These are phyloP conservation scores for Philereme vetulata DNA, from an alignment of 2,888 invertebrate genomes.

Conservation along the genomic window DNA sequence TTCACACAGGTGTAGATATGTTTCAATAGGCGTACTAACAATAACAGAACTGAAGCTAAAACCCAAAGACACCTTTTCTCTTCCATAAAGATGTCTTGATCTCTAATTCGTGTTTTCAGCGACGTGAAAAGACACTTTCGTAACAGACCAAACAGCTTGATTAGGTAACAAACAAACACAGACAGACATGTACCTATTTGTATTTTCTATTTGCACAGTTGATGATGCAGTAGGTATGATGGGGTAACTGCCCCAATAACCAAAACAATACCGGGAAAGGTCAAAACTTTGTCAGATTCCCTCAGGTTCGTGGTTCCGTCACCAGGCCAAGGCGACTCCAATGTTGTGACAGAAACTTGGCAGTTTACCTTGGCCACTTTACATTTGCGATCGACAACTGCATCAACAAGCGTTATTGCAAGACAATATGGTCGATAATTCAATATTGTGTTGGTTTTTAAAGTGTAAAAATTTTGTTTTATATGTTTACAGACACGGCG, in stretches of 20 bases:
- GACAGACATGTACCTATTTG: conserved; percentile 8
- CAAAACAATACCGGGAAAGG: conserved; percentile 8
- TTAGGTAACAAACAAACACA: conserved; percentile 6
- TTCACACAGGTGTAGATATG: too few species aligned
- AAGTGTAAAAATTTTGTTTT: conserved; percentile 9
- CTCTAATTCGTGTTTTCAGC: not conserved
- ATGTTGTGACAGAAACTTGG: conserved; percentile 46
- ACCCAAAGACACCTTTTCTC: too few species aligned
- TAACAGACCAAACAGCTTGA: conserved; percentile 7
- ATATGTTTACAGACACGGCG: conserved; percentile 31
- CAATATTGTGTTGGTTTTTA: conserved; percentile 21
- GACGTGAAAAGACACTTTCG: not conserved
- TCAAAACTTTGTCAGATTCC: conserved; percentile 1
- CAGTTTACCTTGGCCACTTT: conserved; percentile 34
- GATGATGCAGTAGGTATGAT: not conserved
- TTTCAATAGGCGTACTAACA: too few species aligned
- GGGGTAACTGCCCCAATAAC: conserved; percentile 17
- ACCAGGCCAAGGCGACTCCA: conserved; percentile 36
- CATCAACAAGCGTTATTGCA: conserved; percentile 6
- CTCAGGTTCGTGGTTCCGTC: conserved; percentile 16
- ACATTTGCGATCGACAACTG: conserved; percentile 25
- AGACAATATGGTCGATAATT: conserved; percentile 12
- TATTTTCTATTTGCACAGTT: conserved; percentile 13
- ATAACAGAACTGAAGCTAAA: too few species aligned
- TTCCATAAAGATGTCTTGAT: too few species aligned